These are phyloP conservation scores for Meteorus colon DNA, from an alignment of 2,888 invertebrate species.

Conservation along the genomic window DNA sequence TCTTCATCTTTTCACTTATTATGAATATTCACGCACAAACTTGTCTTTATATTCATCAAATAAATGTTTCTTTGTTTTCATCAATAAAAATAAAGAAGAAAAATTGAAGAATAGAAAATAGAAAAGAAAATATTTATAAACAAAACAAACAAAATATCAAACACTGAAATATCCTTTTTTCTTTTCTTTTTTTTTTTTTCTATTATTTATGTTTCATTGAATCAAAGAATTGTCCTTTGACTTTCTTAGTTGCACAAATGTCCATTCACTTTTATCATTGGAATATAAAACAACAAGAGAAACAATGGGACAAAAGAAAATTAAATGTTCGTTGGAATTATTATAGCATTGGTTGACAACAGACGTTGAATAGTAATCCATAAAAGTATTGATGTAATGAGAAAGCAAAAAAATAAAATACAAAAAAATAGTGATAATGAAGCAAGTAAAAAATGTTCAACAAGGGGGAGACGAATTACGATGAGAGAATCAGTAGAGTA, in stretches of 20 bases:
- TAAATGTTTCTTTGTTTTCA: not conserved
- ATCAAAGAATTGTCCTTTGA: not conserved
- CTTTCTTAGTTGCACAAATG: not conserved
- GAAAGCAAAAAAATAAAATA: conserved; percentile 17
- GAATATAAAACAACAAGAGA: not conserved
- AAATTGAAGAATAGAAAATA: not conserved
- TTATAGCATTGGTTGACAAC: not conserved
- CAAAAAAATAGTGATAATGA: not conserved
- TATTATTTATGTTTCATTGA: not conserved
- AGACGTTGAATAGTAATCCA: not conserved
- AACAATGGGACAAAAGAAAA: not conserved
- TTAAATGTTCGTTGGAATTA: not conserved
- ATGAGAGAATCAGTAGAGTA: not conserved
- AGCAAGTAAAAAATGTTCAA: not conserved
- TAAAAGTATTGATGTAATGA: not conserved
- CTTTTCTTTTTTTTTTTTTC: not conserved
- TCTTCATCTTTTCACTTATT: not conserved
- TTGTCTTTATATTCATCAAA: conserved; percentile 12
- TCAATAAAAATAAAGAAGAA: not conserved
- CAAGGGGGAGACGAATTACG: conserved; percentile 6
- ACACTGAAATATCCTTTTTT: not conserved
- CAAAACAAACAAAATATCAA: not conserved
- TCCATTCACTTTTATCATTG: not conserved
- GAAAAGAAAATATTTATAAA: not conserved
- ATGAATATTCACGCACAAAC: conserved; percentile 29